These are phyloP conservation scores for Portevinia maculata DNA, from an alignment of 2,888 invertebrate genomes.

Conservation along the genomic window DNA sequence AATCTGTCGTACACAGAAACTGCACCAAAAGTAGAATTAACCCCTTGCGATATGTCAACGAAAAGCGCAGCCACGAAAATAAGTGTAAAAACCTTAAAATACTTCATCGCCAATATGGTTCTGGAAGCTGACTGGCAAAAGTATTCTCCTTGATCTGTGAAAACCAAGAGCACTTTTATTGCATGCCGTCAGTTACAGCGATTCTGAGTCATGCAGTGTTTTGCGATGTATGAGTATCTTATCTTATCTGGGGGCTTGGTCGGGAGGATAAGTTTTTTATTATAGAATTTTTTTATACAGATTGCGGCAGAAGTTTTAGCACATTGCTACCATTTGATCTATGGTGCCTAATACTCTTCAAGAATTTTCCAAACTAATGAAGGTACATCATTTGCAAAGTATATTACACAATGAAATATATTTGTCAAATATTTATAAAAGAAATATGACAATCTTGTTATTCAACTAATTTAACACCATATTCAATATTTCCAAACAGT, in stretches of 20 bases:
- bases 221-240: conserved; percentile 2
- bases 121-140: conserved; percentile 8
- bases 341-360: neutral
- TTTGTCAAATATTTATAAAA: too few species aligned
- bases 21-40: conserved; percentile 74
- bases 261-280: neutral
- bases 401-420: too few species aligned
- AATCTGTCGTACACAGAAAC: conserved; percentile 71
- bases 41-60: conserved; percentile 55
- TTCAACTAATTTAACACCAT: too few species aligned
- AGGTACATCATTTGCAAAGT: too few species aligned
- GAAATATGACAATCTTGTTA: too few species aligned
- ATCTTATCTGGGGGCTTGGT: conserved; percentile 42
- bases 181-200: neutral
- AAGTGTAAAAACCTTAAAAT: conserved; percentile 44
- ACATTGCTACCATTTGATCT: neutral
- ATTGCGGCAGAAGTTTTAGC: neutral
- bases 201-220: conserved; percentile 18
- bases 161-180: conserved; percentile 18
- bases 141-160: neutral
- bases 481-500: too few species aligned
- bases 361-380: too few species aligned
- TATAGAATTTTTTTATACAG: neutral
- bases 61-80: conserved; percentile 49
- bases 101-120: conserved; percentile 35